Evolutionary conservation across 2,888 invertebrate species (phyloP), one percentile per base, ranked within the genome.

Genomic region (Piscicola geometra): DNA sequence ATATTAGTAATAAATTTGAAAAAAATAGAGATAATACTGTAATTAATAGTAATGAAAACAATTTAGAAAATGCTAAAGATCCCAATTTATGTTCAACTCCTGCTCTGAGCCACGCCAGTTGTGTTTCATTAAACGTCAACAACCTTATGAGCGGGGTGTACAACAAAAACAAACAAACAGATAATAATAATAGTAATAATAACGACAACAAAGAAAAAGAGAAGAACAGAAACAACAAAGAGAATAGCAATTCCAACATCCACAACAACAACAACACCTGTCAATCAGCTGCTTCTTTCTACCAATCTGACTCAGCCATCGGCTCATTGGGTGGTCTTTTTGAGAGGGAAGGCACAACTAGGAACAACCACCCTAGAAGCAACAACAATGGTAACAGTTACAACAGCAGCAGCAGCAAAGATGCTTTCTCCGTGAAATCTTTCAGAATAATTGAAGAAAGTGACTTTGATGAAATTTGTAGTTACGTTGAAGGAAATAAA

Each of bases 291-390:
- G 41, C 15, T 41, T 41, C 12, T 5, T 56, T 56, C 60, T 25
- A 56, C 60, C 60, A 56, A 56, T 56, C 60, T 5, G 60, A 56
- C n/a, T 56, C 60, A 56, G 60, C 60, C 25, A 56, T 56, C n/a
- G 60, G 60, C 3, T 56, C 60, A 3, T 18, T 56, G 60, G 60
- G 60, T n/a, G 60, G 60, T 5, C n/a, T 56, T 5, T 56, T 56
- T n/a, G 60, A 56, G n/a, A 56, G 60, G 60, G 60, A 18, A 5
- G 21, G 15, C 60, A 56, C 60, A n/a, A 9, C 60, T n/a, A 56
- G 15, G 15, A 25, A 25, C 21, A 56, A n/a, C 25, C 3, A 3
- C 3, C 9, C 60, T 5, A 56, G n/a, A 18, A 56, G n/a, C 25
- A 56, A 56, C 3, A n/a, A 56, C n/a, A n/a, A n/a, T n/a, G n/a